Conservation (phyloP, 1,140 invertebrate species). For the Trachymyrmex septentrionalis region DNA sequence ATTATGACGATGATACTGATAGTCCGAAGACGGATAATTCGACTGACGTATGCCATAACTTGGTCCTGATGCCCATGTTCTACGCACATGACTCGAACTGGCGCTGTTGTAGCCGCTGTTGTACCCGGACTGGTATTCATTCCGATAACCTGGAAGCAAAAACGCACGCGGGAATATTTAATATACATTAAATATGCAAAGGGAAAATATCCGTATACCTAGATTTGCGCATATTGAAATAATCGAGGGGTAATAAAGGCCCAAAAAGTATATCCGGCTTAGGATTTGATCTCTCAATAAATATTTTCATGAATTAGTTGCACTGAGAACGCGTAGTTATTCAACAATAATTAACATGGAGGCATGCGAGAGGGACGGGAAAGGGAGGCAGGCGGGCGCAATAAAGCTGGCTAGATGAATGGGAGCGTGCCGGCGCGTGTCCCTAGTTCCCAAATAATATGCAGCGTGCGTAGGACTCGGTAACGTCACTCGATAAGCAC, state of each 20-base stretch:
- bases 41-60: conserved; percentile 37
- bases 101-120: conserved; percentile 66
- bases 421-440: conserved; percentile 85
- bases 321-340: conserved; percentile 24
- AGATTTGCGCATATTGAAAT: background rate
- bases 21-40: conserved; percentile 40
- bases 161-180: background rate
- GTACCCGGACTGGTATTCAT: conserved; percentile 62
- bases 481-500: conserved; percentile 40
- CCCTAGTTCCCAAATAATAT: conserved; percentile 78
- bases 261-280: background rate
- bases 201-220: background rate
- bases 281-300: conserved; percentile 27
- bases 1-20: conserved; percentile 64
- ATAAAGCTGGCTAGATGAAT: conserved; percentile 77
- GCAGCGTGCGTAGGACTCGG: conserved; percentile 59
- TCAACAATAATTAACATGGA: conserved; percentile 42
- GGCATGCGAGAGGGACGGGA: background rate
- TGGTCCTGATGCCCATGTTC: conserved; percentile 58
- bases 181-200: background rate
- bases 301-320: conserved; percentile 30
- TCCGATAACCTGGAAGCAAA: conserved; percentile 78
- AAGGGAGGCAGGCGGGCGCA: conserved; percentile 12
- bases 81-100: conserved; percentile 46
- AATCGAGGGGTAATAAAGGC: background rate